Evolutionary conservation across 2,113 vertebrate species (phyloP).

Genomic region (Hyla sarda): DNA sequence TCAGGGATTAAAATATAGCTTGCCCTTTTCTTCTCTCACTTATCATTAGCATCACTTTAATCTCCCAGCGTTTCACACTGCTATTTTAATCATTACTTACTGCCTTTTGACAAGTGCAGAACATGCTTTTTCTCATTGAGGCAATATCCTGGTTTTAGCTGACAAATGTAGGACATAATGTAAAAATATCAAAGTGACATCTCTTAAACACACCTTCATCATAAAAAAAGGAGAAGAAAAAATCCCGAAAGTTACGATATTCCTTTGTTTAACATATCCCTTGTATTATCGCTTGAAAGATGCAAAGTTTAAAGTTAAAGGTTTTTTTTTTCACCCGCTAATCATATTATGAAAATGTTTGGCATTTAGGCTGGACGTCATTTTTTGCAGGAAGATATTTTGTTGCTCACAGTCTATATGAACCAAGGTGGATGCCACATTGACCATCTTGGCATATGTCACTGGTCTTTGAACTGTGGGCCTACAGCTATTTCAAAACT

Average conservation of each 20-base stretch:
- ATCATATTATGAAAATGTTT: conserved; percentile 3
- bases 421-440: background rate
- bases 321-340: conserved; percentile 67
- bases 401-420: background rate
- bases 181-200: conserved; percentile 99
- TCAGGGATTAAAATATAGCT: conserved; percentile 99
- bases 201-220: conserved; percentile 90
- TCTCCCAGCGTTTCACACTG: conserved; percentile 99
- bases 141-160: conserved; percentile 99
- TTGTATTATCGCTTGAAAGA: conserved; percentile 78
- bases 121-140: conserved; percentile 98
- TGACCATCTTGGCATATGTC: too few species aligned
- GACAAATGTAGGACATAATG: conserved; percentile 99
- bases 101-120: conserved; percentile 99
- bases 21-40: conserved; percentile 99
- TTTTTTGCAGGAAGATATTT: background rate
- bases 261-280: conserved; percentile 82
- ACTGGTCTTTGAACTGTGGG: too few species aligned
- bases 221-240: too few species aligned
- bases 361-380: background rate
- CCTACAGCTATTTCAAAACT: too few species aligned
- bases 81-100: conserved; percentile 99
- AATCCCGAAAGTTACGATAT: conserved; percentile 85
- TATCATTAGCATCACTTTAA: conserved; percentile 99
- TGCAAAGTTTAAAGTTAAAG: conserved; percentile 75